Conservation (phyloP, 1,140 invertebrate species). For the Cheumatopsyche charites region DNA sequence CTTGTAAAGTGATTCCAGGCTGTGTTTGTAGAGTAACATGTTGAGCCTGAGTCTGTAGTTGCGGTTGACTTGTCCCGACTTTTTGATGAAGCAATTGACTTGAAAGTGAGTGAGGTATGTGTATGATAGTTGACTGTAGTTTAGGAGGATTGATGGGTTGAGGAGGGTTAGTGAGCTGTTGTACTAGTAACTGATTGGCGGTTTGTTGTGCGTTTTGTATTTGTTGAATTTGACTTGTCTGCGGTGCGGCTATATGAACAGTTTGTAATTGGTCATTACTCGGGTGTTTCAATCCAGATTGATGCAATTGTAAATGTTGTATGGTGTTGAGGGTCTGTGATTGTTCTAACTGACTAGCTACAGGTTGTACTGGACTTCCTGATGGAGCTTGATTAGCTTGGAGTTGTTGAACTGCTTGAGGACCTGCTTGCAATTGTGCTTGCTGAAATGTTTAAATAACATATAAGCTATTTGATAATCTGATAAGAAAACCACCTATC, state of each 20-base stretch:
- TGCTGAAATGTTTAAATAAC: conserved; percentile 51
- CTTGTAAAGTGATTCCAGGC: conserved; percentile 36
- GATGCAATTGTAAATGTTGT: conserved; percentile 43
- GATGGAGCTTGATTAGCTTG: conserved; percentile 51
- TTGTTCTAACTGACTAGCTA: conserved; percentile 41
- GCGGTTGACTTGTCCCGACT: conserved; percentile 36
- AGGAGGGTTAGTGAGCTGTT: conserved; percentile 59
- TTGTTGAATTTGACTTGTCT: conserved; percentile 51
- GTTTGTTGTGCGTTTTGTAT: conserved; percentile 56
- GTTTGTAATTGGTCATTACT: conserved; percentile 37
- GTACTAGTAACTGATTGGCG: conserved; percentile 59
- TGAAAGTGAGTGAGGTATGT: conserved; percentile 60
- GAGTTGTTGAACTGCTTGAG: conserved; percentile 47
- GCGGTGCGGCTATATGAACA: conserved; percentile 44
- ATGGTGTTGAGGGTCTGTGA: conserved; percentile 27
- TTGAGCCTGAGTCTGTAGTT: conserved; percentile 29
- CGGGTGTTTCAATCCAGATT: conserved; percentile 39
- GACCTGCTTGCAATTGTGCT: conserved; percentile 58
- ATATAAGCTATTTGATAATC: not conserved
- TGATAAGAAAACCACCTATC: not conserved
- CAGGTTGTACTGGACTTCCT: conserved; percentile 42
- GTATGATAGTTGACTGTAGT: conserved; percentile 60
- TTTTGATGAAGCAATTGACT: conserved; percentile 52
- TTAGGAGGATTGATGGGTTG: conserved; percentile 61
- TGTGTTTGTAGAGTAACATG: conserved; percentile 35